phyloP scores from a whole-genome alignment of 2,113 vertebrate species.

The Orcinus orca region DNA sequence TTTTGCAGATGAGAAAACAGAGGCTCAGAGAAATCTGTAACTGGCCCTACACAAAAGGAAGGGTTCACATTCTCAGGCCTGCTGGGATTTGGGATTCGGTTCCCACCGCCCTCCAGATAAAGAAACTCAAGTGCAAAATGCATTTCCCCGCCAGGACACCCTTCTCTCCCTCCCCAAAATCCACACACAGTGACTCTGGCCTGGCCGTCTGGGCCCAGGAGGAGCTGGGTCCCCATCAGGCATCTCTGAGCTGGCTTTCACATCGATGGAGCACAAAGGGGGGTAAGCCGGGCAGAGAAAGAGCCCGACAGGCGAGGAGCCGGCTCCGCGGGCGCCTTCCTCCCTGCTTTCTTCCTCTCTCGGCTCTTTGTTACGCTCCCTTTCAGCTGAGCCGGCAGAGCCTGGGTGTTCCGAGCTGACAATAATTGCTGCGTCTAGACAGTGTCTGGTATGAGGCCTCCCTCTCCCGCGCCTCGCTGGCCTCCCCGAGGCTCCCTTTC shows the following conservation, averaged over 20 bases:
- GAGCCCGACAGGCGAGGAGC: constrained; percentile 73
- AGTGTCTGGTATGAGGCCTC: constrained; percentile 91
- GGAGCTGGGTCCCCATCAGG: background rate
- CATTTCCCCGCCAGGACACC: background rate
- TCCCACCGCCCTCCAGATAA: background rate
- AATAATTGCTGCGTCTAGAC: constrained; percentile 98
- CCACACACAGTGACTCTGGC: background rate
- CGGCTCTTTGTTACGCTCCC: constrained; percentile 87
- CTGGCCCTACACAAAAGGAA: background rate
- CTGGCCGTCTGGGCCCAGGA: background rate
- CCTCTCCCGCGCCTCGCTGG: constrained; percentile 81
- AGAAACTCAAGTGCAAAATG: background rate
- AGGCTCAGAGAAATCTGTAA: background rate
- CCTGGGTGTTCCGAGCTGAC: constrained; percentile 93
- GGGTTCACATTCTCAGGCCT: background rate
- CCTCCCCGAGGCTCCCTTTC: constrained; percentile 60
- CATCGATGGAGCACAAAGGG: background rate
- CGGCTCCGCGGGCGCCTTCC: constrained; percentile 74
- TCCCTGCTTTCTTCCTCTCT: constrained; percentile 53
- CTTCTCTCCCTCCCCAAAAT: background rate
- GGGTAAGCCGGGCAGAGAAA: constrained; percentile 38
- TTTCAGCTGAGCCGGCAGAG: constrained; percentile 90
- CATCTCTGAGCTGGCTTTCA: background rate
- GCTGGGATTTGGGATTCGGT: background rate
- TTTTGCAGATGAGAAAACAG: background rate